phyloP scores from a whole-genome alignment of 2,888 invertebrate genomes.

The Arrhopalites spinosus region DNA sequence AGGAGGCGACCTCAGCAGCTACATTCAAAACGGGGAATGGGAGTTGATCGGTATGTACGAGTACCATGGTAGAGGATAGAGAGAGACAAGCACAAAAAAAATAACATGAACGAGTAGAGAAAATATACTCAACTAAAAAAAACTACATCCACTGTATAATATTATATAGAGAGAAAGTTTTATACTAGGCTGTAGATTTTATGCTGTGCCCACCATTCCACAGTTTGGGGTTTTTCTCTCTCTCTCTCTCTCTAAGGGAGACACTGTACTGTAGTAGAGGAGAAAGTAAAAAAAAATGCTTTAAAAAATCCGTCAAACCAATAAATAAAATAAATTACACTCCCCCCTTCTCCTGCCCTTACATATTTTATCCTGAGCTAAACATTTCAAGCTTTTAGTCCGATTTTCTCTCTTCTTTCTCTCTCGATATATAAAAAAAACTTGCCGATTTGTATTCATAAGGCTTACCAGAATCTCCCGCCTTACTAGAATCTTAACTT shows the following conservation, averaged over 20 bases:
- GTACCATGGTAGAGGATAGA: too few species aligned
- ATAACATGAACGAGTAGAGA: too few species aligned
- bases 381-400: slow-evolving; percentile 36
- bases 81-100: too few species aligned
- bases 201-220: too few species aligned
- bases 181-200: background rate
- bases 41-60: slow-evolving; percentile 84
- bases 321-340: slow-evolving; percentile 39
- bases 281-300: slow-evolving; percentile 6
- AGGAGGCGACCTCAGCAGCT: slow-evolving; percentile 94
- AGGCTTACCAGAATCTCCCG: background rate
- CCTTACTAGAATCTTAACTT: too few species aligned
- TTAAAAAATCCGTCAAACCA: slow-evolving; percentile 39
- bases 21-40: slow-evolving; percentile 99
- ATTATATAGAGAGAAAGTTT: background rate
- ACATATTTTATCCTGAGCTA: slow-evolving; percentile 32
- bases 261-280: too few species aligned
- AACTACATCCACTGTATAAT: too few species aligned
- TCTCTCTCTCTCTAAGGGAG: too few species aligned
- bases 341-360: slow-evolving; percentile 23
- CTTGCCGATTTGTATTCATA: slow-evolving; percentile 30
- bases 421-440: slow-evolving; percentile 12
- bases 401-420: slow-evolving; percentile 12
- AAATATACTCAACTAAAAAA: too few species aligned
- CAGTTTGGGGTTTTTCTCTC: too few species aligned